phyloP scores from a whole-genome alignment of 2,888 invertebrate species.

The Stegana nigrithorax region DNA sequence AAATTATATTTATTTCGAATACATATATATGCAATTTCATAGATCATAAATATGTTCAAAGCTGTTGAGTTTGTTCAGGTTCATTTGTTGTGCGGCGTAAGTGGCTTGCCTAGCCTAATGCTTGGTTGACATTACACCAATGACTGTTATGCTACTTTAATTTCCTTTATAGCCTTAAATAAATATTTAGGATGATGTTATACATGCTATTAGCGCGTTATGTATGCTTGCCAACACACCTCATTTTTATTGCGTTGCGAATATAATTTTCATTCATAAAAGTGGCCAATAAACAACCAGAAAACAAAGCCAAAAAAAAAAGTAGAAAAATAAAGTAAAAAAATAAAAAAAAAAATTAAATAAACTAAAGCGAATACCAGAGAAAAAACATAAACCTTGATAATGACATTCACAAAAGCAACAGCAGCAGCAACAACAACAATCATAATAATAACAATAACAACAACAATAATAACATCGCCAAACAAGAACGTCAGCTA shows the following conservation, averaged over 20 bases:
- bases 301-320: constrained; percentile 30
- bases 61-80: too few relatives aligned
- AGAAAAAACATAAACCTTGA: constrained; percentile 45
- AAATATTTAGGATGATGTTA: too few relatives aligned
- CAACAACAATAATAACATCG: not conserved
- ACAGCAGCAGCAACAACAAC: not conserved
- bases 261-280: constrained; percentile 52
- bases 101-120: too few relatives aligned
- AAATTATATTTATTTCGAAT: too few relatives aligned
- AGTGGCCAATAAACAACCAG: constrained; percentile 26
- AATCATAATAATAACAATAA: not conserved
- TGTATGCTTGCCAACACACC: not conserved
- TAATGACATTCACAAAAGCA: constrained; percentile 52
- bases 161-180: too few relatives aligned
- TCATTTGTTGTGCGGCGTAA: too few relatives aligned
- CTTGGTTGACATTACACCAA: too few relatives aligned
- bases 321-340: not conserved
- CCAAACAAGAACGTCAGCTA: not conserved
- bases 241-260: constrained; percentile 18
- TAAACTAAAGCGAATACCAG: constrained; percentile 8
- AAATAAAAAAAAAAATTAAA: constrained; percentile 5
- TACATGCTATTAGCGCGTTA: too few relatives aligned
- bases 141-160: too few relatives aligned
- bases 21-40: too few relatives aligned
- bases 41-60: too few relatives aligned